phyloP scores from a whole-genome alignment of 2,888 invertebrate genomes.

The Drosophila histrio region DNA sequence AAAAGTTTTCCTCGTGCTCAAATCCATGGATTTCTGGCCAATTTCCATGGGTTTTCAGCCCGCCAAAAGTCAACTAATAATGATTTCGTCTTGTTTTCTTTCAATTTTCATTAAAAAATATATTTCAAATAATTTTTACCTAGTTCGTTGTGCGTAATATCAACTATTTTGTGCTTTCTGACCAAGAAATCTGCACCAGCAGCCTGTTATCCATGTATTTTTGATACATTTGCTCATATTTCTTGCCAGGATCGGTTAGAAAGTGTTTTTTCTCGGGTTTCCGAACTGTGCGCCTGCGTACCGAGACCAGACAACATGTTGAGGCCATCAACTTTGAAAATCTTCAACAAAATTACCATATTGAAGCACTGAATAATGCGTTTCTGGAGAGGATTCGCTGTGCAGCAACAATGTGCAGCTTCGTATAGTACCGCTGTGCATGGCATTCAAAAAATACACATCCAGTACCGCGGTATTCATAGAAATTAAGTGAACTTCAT shows the following conservation, averaged over 20 bases:
- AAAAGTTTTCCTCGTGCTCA: slow-evolving; percentile 55
- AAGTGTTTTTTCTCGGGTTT: not conserved
- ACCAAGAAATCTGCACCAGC: slow-evolving; percentile 10
- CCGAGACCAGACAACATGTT: not conserved
- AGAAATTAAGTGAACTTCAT: not conserved
- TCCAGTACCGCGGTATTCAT: no score
- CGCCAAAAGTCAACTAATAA: slow-evolving; percentile 45
- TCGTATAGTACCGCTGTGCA: not conserved
- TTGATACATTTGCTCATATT: slow-evolving; percentile 21
- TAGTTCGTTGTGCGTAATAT: not conserved
- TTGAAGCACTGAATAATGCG: not conserved
- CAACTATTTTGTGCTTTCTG: slow-evolving; percentile 5
- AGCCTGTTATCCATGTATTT: slow-evolving; percentile 21
- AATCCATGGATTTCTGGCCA: slow-evolving; percentile 50
- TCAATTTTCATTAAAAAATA: slow-evolving; percentile 9
- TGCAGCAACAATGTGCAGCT: not conserved
- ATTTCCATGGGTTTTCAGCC: slow-evolving; percentile 46
- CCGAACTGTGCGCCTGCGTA: not conserved
- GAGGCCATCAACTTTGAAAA: not conserved
- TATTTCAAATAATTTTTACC: slow-evolving; percentile 6
- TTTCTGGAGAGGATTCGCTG: slow-evolving; percentile 67
- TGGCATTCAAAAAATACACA: not conserved
- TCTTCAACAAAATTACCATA: not conserved
- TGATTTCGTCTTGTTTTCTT: not conserved
- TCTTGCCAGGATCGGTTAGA: slow-evolving; percentile 34